Evolutionary conservation across 2,888 invertebrate genomes (phyloP).

Genomic region (Autographa gamma): DNA sequence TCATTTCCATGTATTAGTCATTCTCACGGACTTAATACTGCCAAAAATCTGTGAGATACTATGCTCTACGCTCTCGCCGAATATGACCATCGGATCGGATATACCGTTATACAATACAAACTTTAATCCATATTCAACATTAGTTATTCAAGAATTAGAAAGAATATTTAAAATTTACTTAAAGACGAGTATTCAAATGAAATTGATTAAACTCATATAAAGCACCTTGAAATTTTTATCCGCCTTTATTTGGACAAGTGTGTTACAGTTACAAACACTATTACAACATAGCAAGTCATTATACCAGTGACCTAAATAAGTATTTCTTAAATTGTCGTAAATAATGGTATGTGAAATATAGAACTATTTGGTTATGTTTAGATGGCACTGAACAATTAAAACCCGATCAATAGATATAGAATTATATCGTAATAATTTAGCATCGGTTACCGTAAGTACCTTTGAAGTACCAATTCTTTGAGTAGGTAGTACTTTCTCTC

Average conservation of each 20-base stretch:
- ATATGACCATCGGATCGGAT: too few relatives aligned
- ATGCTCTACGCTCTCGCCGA: too few relatives aligned
- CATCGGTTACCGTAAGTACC: too few relatives aligned
- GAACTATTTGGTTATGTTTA: not conserved
- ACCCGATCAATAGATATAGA: too few relatives aligned
- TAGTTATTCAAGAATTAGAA: too few relatives aligned
- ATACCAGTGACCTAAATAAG: not conserved
- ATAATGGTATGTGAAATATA: not conserved
- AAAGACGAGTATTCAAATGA: not conserved
- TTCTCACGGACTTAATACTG: too few relatives aligned
- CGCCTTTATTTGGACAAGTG: constrained; percentile 2
- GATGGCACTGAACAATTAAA: not conserved
- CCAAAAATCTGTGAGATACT: too few relatives aligned
- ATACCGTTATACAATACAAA: not conserved
- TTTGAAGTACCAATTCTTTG: too few relatives aligned
- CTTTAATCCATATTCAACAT: not conserved
- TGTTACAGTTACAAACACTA: not conserved
- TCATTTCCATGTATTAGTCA: too few relatives aligned
- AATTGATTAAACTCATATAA: not conserved
- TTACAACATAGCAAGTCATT: not conserved
- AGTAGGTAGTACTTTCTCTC: too few relatives aligned
- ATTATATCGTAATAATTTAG: too few relatives aligned
- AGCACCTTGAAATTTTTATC: not conserved
- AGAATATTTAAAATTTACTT: too few relatives aligned
- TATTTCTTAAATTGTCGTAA: not conserved